Evolutionary conservation across 2,888 invertebrate genomes (phyloP), one percentile per base, ranked within the genome.

Genomic region (Drosophila antonietae): DNA sequence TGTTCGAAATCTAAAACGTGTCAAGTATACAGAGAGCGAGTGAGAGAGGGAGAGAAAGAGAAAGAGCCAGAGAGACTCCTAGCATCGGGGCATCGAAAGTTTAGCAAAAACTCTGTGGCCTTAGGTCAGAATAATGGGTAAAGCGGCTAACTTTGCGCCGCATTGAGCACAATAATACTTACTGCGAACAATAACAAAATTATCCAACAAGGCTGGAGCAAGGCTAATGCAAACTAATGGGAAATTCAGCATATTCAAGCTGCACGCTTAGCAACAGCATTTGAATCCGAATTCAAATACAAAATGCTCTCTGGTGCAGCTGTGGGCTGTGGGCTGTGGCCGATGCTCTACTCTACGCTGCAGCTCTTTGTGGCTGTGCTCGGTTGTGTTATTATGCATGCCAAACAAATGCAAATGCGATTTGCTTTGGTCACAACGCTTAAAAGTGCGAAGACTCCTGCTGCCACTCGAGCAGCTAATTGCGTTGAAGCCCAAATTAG

Each of bases 171-270:
- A 81, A 83, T 68, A 85, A 76, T 74, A 75, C 83, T 43, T 35
- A 55, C 31, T 37, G 58, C 56, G 52, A 63, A 47, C 58, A 82
- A 83, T 70, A 78, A 76, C 73, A 80, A 68, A 72, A 80, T 80
- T 76, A 82, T 59, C 67, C 73, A 63, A 47, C 68, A 46, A 51
- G 64, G 67, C 47, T 62, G 58, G 71, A 44, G 53, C 69, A 71
- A 71, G 75, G 68, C 78, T 82, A 80, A 80, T 77, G 68, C 86
- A 69, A 82, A 79, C 75, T 83, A 88, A 86, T 88, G 88, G 78
- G 74, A 70, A 73, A 80, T 81, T 72, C 67, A 68, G 81, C 83
- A 74, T 79, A 82, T 72, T 39, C 66, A 72, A 74, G 61, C 73
- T 47, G 62, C 53, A 72, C 63, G 51, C 61, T 62, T 67, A 62